Evolutionary conservation across 2,888 invertebrate genomes (phyloP).

Genomic region (Poecilus cupreus): DNA sequence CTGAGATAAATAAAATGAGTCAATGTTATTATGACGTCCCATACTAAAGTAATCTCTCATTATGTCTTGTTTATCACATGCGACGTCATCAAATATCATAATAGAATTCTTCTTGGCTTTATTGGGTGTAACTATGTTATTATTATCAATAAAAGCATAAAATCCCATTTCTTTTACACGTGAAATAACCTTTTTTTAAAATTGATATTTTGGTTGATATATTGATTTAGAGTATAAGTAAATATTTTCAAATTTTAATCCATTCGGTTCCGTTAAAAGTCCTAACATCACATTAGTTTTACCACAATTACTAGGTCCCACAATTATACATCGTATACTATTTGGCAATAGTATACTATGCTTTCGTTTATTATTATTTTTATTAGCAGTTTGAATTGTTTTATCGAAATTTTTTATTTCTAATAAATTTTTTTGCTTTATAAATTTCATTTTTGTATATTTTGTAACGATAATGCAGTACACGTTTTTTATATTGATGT

Average conservation of each 20-base stretch:
- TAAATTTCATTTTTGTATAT: not conserved
- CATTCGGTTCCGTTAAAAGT: conserved; percentile 54
- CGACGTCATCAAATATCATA: conserved; percentile 69
- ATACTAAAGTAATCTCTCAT: conserved; percentile 66
- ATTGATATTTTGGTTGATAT: conserved; percentile 63
- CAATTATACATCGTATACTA: conserved; percentile 47
- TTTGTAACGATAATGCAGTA: no score
- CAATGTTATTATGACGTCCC: conserved; percentile 66
- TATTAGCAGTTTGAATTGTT: not conserved
- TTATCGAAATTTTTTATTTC: conserved; percentile 36
- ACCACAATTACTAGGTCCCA: conserved; percentile 51
- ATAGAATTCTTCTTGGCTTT: conserved; percentile 66
- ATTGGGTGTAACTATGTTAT: conserved; percentile 60
- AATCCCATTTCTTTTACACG: conserved; percentile 62
- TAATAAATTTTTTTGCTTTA: not conserved
- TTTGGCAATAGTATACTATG: conserved; percentile 28
- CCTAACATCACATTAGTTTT: conserved; percentile 58
- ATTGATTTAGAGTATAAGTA: conserved; percentile 57
- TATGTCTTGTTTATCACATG: conserved; percentile 66
- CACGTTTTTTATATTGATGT: no score
- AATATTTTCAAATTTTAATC: conserved; percentile 56
- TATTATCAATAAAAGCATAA: conserved; percentile 59
- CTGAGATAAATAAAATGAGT: conserved; percentile 67
- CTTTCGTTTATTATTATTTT: not conserved
- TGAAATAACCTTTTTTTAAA: conserved; percentile 61